Conservation (phyloP, 1,140 invertebrate genomes). For the Drosophila arawakana region DNA sequence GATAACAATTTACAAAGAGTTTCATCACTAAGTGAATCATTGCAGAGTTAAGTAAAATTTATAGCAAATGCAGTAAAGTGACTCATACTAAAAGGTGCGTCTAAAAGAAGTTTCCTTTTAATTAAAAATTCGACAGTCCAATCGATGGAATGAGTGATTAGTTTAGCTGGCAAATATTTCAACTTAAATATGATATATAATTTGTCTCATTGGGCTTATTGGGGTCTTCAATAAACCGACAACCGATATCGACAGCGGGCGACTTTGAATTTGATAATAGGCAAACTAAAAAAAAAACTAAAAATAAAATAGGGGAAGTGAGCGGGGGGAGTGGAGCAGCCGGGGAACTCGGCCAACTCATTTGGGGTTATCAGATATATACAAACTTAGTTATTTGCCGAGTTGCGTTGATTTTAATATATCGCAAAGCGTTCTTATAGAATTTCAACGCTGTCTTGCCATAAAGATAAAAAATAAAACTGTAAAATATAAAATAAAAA, state of each 20-base stretch:
- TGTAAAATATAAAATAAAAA: constrained; percentile 18
- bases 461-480: constrained; percentile 66
- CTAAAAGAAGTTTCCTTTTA: constrained; percentile 18
- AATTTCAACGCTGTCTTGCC: constrained; percentile 54
- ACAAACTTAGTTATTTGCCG: constrained; percentile 38
- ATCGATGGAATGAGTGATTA: constrained; percentile 17
- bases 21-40: constrained; percentile 31
- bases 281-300: constrained; percentile 32
- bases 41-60: constrained; percentile 13
- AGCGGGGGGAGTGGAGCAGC: background rate
- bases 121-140: constrained; percentile 9
- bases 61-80: constrained; percentile 19
- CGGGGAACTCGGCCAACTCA: too few relatives aligned
- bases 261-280: constrained; percentile 64
- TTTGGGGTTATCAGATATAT: constrained; percentile 49
- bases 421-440: constrained; percentile 47
- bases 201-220: constrained; percentile 69
- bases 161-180: constrained; percentile 19
- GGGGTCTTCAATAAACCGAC: constrained; percentile 57
- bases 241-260: constrained; percentile 59
- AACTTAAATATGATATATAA: constrained; percentile 58
- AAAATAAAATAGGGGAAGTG: constrained; percentile 16
- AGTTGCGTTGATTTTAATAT: constrained; percentile 59
- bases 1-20: constrained; percentile 11
- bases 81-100: constrained; percentile 13